Base-by-base conservation (phyloP, 2,888 invertebrate species). In the Eudemis profundana region DNA sequence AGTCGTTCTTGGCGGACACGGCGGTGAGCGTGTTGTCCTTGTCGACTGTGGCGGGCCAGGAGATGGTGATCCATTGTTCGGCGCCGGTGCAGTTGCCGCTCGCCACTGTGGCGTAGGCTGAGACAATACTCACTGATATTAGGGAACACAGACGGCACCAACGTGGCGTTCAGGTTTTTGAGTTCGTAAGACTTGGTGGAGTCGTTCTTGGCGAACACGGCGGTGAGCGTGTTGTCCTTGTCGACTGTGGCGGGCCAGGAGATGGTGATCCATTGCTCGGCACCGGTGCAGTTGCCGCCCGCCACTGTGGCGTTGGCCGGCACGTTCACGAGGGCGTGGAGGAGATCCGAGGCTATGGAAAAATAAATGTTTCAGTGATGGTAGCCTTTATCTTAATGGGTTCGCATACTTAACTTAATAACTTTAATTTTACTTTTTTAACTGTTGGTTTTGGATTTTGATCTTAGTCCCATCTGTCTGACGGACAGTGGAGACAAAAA, bases 121-220 rank as follows among this genome's bases (percentile, higher is more conserved):
- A 21, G 1, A 15, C n/a, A 21, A 40, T 50, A 87, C 88, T 90
- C 70, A 85, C 90, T 79, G 12, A 78, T 77, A 67, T 87, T 87
- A 21, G 82, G 76, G 69, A 94, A 93, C 38, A 87, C 79, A 70
- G 94, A 82, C 0, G 84, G 74, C 2, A 79, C 74, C 0, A 91
- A 76, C 0, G 79, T 72, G 66, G 90, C 69, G 72, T 90, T 83
- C 62, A 91, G 61, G 63, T 73, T 74, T 86, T 79, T 71, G 75
- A 85, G 64, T 75, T 72, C 67, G 79, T 87, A 77, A 81, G 73
- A 66, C 87, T 85, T 74, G 74, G 80, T 77, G 84, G 83, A 75
- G 72, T 77, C 69, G 78, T 89, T 77, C 85, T 72, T 72, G 80
- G 76, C 62, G 90, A 79, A 80, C 71, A 76, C 54, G 69, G 87